phyloP scores from a whole-genome alignment of 2,888 invertebrate genomes.

The Cheilosia urbana region DNA sequence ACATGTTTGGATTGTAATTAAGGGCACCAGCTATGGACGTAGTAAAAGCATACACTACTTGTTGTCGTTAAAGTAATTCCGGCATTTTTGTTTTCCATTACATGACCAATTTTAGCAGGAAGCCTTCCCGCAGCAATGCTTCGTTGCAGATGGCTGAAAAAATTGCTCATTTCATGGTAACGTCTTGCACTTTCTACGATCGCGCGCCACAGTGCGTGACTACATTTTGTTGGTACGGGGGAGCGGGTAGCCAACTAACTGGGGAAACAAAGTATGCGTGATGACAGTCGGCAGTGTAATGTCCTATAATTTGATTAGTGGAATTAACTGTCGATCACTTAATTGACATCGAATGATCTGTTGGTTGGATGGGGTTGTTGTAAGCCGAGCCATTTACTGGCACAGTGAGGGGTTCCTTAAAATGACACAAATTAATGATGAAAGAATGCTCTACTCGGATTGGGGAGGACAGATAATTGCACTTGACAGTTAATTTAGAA shows the following conservation, averaged over 20 bases:
- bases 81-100: constrained; percentile 37
- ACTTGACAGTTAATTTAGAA: not conserved
- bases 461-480: not conserved
- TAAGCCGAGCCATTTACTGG: not conserved
- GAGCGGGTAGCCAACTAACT: constrained; percentile 1
- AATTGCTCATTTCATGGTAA: constrained; percentile 61
- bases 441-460: not conserved
- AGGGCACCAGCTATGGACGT: constrained; percentile 64
- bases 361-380: not conserved
- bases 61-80: constrained; percentile 68
- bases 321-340: constrained; percentile 73
- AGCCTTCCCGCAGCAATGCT: constrained; percentile 11
- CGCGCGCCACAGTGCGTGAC: constrained; percentile 2
- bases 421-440: not conserved
- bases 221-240: not conserved
- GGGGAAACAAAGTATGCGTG: constrained; percentile 31
- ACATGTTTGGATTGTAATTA: constrained; percentile 71
- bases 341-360: constrained; percentile 41
- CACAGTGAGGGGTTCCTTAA: not conserved
- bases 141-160: constrained; percentile 59
- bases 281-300: constrained; percentile 56
- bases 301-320: constrained; percentile 71
- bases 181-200: constrained; percentile 68
- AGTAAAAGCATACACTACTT: constrained; percentile 31
- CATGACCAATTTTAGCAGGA: constrained; percentile 45